phyloP scores from a whole-genome alignment of 1,140 invertebrate genomes.

The Drosophila nikananu region DNA sequence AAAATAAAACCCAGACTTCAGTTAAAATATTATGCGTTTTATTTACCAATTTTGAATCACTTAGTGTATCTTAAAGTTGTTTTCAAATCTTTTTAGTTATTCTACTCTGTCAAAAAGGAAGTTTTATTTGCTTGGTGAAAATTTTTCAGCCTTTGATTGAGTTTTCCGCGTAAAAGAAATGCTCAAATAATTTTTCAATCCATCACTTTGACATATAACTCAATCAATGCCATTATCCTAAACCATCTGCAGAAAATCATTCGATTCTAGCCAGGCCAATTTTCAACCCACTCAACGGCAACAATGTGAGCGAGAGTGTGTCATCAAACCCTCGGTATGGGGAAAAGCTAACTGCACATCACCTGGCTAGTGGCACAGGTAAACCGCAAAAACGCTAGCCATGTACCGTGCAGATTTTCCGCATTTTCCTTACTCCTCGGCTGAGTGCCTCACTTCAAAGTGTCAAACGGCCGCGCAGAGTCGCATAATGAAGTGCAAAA shows the following conservation, averaged over 20 bases:
- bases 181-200: not conserved
- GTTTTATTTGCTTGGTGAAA: not conserved
- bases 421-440: conserved; percentile 45
- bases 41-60: not conserved
- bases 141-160: not conserved
- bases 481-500: conserved; percentile 84
- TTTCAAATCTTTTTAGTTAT: no score
- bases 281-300: not conserved
- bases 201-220: conserved; percentile 8
- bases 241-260: conserved; percentile 13
- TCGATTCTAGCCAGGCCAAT: conserved; percentile 5
- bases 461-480: conserved; percentile 80
- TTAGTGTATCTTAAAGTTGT: not conserved
- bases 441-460: conserved; percentile 83
- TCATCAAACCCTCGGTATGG: conserved; percentile 23
- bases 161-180: not conserved
- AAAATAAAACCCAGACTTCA: not conserved
- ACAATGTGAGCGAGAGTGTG: conserved; percentile 23
- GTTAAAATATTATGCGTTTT: not conserved
- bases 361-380: conserved; percentile 44
- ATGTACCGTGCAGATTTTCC: conserved; percentile 35
- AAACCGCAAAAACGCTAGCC: conserved; percentile 64
- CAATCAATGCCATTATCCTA: conserved; percentile 6
- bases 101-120: not conserved
- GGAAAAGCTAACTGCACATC: conserved; percentile 63